Conservation (phyloP, 1,140 invertebrate genomes). For the Drosophila virilis region DNA sequence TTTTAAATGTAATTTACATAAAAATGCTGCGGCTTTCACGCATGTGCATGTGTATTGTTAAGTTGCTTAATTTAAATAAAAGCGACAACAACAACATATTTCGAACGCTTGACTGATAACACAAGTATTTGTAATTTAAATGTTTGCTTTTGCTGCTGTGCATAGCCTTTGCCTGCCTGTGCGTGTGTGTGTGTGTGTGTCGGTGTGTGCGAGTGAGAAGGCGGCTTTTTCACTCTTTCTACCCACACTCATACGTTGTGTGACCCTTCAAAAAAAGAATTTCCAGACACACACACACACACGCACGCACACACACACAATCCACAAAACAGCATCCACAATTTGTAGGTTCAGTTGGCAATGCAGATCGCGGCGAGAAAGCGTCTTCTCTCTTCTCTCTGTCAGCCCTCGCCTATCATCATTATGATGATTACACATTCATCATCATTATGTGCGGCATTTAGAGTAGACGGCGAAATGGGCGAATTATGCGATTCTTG, state of each 20-base stretch:
- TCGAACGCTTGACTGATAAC: constrained; percentile 67
- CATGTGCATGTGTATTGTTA: constrained; percentile 37
- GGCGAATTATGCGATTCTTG: constrained; percentile 32
- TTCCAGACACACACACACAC: constrained; percentile 24
- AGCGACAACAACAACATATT: constrained; percentile 36
- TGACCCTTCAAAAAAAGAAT: constrained; percentile 47
- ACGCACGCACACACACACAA: constrained; percentile 43
- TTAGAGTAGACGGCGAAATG: background rate
- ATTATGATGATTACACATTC: constrained; percentile 72
- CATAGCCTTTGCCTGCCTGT: too few relatives aligned
- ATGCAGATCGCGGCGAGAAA: constrained; percentile 43
- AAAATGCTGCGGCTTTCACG: constrained; percentile 63
- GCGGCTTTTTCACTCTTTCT: constrained; percentile 26
- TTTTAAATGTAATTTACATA: constrained; percentile 75
- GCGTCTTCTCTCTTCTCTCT: constrained; percentile 13
- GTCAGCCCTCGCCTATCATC: constrained; percentile 46
- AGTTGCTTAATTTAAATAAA: constrained; percentile 78
- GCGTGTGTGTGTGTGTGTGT: too few relatives aligned
- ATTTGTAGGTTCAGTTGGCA: background rate
- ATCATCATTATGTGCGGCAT: constrained; percentile 67
- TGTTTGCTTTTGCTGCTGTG: constrained; percentile 25
- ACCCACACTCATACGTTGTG: constrained; percentile 32
- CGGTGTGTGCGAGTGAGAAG: constrained; percentile 3
- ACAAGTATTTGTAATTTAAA: constrained; percentile 59
- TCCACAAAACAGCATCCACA: constrained; percentile 43